Base-by-base conservation (phyloP, 2,888 invertebrate genomes). In the Pachycephus smyrnensis region DNA sequence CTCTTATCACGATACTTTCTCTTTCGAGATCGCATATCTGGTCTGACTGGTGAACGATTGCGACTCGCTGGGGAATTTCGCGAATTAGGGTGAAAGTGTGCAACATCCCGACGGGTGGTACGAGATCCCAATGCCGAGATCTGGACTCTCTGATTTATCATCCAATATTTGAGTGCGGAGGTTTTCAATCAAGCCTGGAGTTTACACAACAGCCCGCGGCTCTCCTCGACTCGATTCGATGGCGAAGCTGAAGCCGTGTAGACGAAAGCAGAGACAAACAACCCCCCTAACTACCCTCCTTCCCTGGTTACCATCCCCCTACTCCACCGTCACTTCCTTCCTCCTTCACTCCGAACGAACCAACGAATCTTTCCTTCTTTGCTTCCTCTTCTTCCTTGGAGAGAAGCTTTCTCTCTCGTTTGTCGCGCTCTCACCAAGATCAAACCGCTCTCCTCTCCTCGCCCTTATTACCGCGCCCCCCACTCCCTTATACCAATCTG, bases 121-220 rank as follows among this genome's bases (percentile, higher is more conserved):
- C 71, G 30, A 30, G 71, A 71, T 71, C 68, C 68, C 73, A 68
- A 78, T 75, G 37, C 33, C 68, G 36, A 75, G n/a, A 76, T 78
- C 78, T 78, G 76, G 76, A 76, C 79, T 81, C 82, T 85, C 86
- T 87, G 89, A 89, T 90, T 90, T 89, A 89, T 90, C 89, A 89
- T 90, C 88, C 88, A 90, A 90, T 90, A 89, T 90, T 90, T 90
- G 90, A 88, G 88, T 87, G 88, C 88, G 85, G 86, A 88, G 89
- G 88, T 89, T 90, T 90, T 90, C 90, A 90, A 91, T 91, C 90
- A 90, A 88, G 86, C 80, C 84, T 80, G 81, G 82, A 89, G 88
- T 90, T 91, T 90, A 88, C 89, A 88, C 89, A 89, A 89, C 90
- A 89, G 89, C 88, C 89, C 85, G 88, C 88, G 89, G 89, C 87